Base-by-base conservation (phyloP, 2,797 vertebrate species). In the Gobio occitaniae region DNA sequence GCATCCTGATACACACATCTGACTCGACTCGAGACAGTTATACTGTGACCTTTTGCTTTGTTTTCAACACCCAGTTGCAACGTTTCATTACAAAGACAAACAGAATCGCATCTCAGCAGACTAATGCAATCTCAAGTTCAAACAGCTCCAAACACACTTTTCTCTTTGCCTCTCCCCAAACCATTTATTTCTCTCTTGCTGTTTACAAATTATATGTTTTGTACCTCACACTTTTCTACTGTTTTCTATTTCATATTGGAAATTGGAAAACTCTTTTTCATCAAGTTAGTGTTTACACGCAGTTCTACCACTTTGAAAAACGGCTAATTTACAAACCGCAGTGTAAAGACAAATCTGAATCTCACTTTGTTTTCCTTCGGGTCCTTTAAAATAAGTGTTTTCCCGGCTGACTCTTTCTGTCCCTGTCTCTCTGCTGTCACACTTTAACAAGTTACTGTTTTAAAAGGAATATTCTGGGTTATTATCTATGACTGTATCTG, bases 41-140 rank as follows among this genome's bases (percentile, higher is more conserved):
- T 21, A 47, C 52, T 70, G 50, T 78, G 48, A 84, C 63, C 82
- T 78, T 69, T 44, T 77, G 63, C 69, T 68, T 78, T 70, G 65
- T 69, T 78, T 68, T 56, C 48, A 32, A 56, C 10, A 19, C 74
- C 74, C 12, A 1, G 4, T 69, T 78, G 41, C 65, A 84, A 47
- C 38, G 15, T 84, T 84, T 78, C 63, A 84, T 84, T 77, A 54
- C 63, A 69, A 21, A 76, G 63, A 52, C 50, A 56, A 84, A 84
- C 82, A 77, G 36, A 78, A 78, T n/a, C 19, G 2, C 36, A 32
- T 69, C 65, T 69, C 63, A 32, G 38, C 65, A 78, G 65, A 70
- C 50, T 77, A 84, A 59, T 59, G 50, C 74, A 84, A 76, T 83
- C 59, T 83, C 71, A 32, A 77, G 74, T 56, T 47, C 82, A 77